Percentiles rank a stretch among this genome's conserved stretches.
Conservation (phyloP, 2,797 vertebrate species). For the Scarus forsteni region DNA sequence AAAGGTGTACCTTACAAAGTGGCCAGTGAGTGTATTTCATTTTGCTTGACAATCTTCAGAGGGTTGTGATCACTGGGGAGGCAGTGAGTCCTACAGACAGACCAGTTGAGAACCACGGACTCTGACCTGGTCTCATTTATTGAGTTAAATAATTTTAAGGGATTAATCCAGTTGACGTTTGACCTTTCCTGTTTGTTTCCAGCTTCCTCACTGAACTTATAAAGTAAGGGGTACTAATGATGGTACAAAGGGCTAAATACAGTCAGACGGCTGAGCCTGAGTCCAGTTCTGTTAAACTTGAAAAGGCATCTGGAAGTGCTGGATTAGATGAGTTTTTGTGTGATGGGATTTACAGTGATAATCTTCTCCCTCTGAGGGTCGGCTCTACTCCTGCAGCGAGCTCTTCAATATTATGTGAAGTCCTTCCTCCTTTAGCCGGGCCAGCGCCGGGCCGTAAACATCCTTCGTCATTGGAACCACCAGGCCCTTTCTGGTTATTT, state of each 20-base stretch:
- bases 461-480: slow-evolving; percentile 90
- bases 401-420: slow-evolving; percentile 87
- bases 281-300: neutral
- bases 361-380: neutral
- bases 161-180: neutral
- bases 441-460: slow-evolving; percentile 89
- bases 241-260: too few species aligned
- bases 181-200: neutral
- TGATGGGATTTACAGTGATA: neutral
- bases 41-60: too few species aligned
- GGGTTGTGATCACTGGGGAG: too few species aligned
- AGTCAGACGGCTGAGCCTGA: neutral
- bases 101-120: too few species aligned
- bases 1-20: too few species aligned
- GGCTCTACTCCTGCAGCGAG: slow-evolving; percentile 75
- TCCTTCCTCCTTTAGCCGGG: slow-evolving; percentile 90
- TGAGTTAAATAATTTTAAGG: neutral
- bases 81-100: too few species aligned
- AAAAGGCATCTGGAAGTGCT: neutral
- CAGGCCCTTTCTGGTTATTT: slow-evolving; percentile 91
- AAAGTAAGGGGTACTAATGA: too few species aligned
- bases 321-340: neutral
- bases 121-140: too few species aligned
- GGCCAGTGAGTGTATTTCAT: too few species aligned
- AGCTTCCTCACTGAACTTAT: too few species aligned